Evolutionary conservation across 2,113 vertebrate genomes (phyloP).

Genomic region (Ceyx cyanopectus): DNA sequence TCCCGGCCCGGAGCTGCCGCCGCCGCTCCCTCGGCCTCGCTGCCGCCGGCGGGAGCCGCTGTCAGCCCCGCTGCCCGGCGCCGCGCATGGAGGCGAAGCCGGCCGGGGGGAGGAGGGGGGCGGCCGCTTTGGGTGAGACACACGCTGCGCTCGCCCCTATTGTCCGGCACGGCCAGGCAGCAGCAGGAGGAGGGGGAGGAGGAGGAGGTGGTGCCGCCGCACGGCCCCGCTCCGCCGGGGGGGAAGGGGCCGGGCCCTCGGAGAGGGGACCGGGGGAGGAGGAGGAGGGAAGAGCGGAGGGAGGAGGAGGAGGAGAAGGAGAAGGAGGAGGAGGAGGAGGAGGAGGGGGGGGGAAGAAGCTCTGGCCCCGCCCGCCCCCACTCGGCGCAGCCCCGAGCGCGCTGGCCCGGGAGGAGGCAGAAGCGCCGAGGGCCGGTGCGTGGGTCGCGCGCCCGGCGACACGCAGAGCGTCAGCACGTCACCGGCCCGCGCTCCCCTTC

Average conservation of each 20-base stretch:
- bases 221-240: too few relatives aligned
- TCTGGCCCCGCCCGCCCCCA: background rate
- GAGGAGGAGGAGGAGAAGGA: background rate
- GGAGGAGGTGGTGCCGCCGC: background rate
- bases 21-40: background rate
- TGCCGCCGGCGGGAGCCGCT: background rate
- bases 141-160: constrained; percentile 43
- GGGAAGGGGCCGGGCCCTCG: too few relatives aligned
- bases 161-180: constrained; percentile 48
- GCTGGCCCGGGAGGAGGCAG: constrained; percentile 1
- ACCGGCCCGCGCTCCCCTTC: background rate
- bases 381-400: background rate
- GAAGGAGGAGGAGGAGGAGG: background rate
- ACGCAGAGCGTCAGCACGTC: constrained; percentile 62
- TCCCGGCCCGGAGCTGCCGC: background rate
- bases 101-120: background rate
- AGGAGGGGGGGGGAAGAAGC: background rate
- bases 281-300: background rate
- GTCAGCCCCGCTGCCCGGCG: constrained; percentile 34
- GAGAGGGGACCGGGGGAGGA: background rate
- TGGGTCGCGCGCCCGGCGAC: constrained; percentile 51
- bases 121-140: constrained; percentile 20
- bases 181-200: background rate
- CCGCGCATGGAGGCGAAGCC: constrained; percentile 8
- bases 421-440: constrained; percentile 25